Evolutionary conservation across 2,888 invertebrate species (phyloP), one percentile per base, ranked within the genome.

Genomic region (Onthophagus sagittarius): DNA sequence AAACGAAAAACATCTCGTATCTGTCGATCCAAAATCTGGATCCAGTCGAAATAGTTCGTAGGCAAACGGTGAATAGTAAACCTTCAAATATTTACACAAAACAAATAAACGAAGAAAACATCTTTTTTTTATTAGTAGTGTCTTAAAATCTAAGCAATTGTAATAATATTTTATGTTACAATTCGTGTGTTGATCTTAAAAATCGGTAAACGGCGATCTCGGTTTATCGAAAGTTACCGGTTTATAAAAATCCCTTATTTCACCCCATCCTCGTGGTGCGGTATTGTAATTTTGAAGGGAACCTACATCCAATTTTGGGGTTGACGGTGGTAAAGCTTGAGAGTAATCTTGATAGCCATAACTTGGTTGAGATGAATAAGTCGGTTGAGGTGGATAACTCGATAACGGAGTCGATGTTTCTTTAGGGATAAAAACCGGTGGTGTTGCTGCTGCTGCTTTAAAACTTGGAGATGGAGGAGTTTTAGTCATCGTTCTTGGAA

Each of bases 251-350:
- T 90, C 88, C 78, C 89, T 88, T 79, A 88, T 88, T 78, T 91
- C 89, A 11, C 91, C 90, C 94, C 95, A 95, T 0, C 95, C 95
- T 39, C 94, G 89, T 3, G 95, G 92, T 39, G 94, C 93, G 0
- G 93, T 94, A 80, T 95, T 95, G 85, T 94, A 95, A 81, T 93
- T 94, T 80, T 87, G 80, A 13, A 83, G 73, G 64, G 77, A 79
- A 73, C 78, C 80, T 71, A 79, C 81, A 74, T 82, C 81, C 63
- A 83, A 74, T 73, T 80, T 81, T 70, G 80, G 79, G 3, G 78
- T 75, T n/a, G 80, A 70, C 9, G 80, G 74, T 70, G 80, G 78
- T 14, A 78, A 74, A n/a, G 9, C 63, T 69, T 77, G 77, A 70
- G 77, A 72, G 74, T 77, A 75, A 72, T 33, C 76, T 70, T 69